Evolutionary conservation across 1,140 invertebrate genomes (phyloP), one percentile per base, ranked within the genome.

Genomic region (Cepaea nemoralis): DNA sequence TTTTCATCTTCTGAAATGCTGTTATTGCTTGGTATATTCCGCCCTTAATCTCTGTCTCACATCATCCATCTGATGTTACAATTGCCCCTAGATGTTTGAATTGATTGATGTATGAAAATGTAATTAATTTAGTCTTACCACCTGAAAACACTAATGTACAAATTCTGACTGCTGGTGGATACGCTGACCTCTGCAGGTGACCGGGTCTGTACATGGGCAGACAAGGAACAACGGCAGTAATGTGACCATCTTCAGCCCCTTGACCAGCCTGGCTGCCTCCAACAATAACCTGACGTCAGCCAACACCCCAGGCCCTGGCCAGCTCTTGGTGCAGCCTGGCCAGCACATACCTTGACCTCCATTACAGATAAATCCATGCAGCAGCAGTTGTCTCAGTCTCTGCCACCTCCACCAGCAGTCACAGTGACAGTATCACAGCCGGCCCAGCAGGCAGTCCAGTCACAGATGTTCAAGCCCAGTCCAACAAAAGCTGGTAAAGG

Each of bases 401-500:
- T 84, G 70, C 59, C 84, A 27, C 78, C 84, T 19, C 37, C 39
- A 8, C 39, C 83, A 19, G 77, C 85, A 40, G 84, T 84, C 55
- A 86, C 84, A 79, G 69, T 70, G 82, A 33, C 79, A 80, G 40
- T 55, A 77, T 55, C 81, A 71, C 67, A 85, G 77, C 66, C 78
- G 83, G 31, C 82, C 78, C 48, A 81, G 79, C 39, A 39, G 37
- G 31, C 27, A 8, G 42, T 55, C 10, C 74, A 76, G 50, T 42
- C 55, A 35, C 75, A 79, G 77, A 63, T 70, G 37, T 70, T 79
- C n/a, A 88, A 88, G 83, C 85, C 87, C 22, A 87, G 83, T 75
- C 84, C 88, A n/a, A 86, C 87, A 6, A 89, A 87, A 85, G 85
- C 87, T 79, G 87, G 87, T 88, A n/a, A 74, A 5, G 14, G 5